These are phyloP conservation scores for Leptinotarsa texana DNA, from an alignment of 1,140 invertebrate species.

Conservation along the genomic window DNA sequence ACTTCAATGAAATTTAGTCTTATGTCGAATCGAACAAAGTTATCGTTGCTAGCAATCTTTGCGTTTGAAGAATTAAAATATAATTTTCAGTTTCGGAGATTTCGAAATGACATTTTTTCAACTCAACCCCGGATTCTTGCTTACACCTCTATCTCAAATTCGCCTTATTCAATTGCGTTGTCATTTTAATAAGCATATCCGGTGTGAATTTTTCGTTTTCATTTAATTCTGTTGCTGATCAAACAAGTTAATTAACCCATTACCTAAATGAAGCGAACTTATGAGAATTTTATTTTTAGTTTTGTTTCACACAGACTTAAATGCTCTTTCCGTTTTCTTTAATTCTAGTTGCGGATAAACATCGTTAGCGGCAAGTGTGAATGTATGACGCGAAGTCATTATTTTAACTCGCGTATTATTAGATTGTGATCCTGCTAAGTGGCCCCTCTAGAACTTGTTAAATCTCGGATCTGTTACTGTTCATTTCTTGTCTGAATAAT, in stretches of 20 bases:
- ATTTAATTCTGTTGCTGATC: conserved; percentile 4
- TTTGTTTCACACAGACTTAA: conserved; percentile 43
- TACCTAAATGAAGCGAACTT: conserved; percentile 25
- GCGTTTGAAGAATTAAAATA: too few species aligned
- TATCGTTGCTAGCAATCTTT: too few species aligned
- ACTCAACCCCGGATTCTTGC: not conserved
- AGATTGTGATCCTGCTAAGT: conserved; percentile 14
- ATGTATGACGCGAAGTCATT: conserved; percentile 53
- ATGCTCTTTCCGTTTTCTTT: conserved; percentile 52
- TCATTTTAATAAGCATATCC: conserved; percentile 22
- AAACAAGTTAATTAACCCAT: conserved; percentile 18
- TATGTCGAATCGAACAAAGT: too few species aligned
- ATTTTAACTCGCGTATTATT: conserved; percentile 36
- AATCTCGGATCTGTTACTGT: not conserved
- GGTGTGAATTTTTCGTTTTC: conserved; percentile 14
- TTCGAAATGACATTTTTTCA: too few species aligned
- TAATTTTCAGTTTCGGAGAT: too few species aligned
- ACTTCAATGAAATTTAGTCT: too few species aligned
- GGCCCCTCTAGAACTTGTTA: not conserved
- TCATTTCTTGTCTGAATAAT: not conserved
- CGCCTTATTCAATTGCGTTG: not conserved
- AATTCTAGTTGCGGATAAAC: conserved; percentile 47
- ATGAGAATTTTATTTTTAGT: conserved; percentile 29
- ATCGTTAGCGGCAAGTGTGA: conserved; percentile 49
- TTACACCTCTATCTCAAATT: not conserved